Evolutionary conservation across 2,797 vertebrate genomes (phyloP), one percentile per base, ranked within the genome.

Genomic region (Trachops cirrhosus): DNA sequence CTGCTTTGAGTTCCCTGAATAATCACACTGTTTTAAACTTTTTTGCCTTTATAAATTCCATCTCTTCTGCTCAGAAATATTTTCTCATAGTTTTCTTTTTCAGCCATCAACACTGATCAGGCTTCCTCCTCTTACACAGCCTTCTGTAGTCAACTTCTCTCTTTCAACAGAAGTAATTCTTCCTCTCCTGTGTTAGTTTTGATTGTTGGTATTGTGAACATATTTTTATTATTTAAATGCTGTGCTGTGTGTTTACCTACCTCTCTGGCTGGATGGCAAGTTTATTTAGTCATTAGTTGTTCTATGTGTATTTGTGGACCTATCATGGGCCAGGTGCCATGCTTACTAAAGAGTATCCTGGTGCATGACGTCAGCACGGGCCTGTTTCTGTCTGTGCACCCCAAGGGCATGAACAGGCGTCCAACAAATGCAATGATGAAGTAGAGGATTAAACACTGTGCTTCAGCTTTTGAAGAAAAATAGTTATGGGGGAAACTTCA

Each of bases 41-140:
- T 64, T 64, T 71, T 82, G 21, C n/a, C 86, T 96, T 95, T 93
- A 73, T 52, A 75, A 85, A 84, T 71, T 39, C 41, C 29, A 92
- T 54, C 34, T 16, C 22, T n/a, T 86, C 68, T 68, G 8, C 32
- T 80, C 79, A 57, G 75, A 89, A 83, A 44, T 82, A 19, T 86
- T 57, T 64, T 54, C 57, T 86, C 37, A 34, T 15, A 54, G 22
- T 9, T 75, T 79, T 75, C 50, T 37, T 54, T 54, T 54, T 90
- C 39, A 77, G 34, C 88, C 46, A 67, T 57, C 67, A 78, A 32
- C 4, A 32, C 21, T 50, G 29, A 44, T 1, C 59, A 32, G 29
- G 11, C 68, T 80, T 62, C 16, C 19, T 67, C 18, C 26, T 24
- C 34, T 73, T 57, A 16, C 3, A 5, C 24, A 67, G 18, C 1